Conservation (phyloP, 2,113 vertebrate species). For the Tragulus kanchil region DNA sequence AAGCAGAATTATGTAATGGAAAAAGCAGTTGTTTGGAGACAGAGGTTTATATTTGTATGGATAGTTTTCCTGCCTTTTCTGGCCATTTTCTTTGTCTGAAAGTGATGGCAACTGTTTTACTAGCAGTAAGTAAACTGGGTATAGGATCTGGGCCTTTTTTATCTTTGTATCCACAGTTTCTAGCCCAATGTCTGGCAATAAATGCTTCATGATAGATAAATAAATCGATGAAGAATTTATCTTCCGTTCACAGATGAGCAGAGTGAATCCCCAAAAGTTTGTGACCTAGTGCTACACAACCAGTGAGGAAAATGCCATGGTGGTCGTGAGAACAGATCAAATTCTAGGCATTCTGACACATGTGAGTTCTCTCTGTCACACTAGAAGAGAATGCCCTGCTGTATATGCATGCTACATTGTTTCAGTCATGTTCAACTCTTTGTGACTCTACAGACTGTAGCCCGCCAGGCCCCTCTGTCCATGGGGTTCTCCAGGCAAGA, state of each 20-base stretch:
- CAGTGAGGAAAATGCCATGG: not conserved
- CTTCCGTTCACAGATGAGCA: not conserved
- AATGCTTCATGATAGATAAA: not conserved
- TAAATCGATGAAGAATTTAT: not conserved
- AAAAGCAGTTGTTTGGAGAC: not conserved
- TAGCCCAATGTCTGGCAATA: not conserved
- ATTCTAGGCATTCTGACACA: not conserved
- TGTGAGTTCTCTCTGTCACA: not conserved
- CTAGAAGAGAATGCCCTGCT: not conserved
- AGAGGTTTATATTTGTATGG: too few species aligned
- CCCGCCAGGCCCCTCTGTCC: too few species aligned
- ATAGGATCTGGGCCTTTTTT: not conserved
- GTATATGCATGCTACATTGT: too few species aligned
- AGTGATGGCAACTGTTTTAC: not conserved
- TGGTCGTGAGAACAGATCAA: not conserved
- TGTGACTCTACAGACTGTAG: too few species aligned
- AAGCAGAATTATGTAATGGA: not conserved
- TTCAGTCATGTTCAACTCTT: too few species aligned
- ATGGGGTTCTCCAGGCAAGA: too few species aligned
- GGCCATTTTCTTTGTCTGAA: not conserved
- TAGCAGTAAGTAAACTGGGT: not conserved
- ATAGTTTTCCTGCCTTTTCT: not conserved
- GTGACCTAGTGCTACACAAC: not conserved
- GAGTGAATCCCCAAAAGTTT: not conserved
- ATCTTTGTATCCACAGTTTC: not conserved